Evolutionary conservation across 2,797 vertebrate species (phyloP).

Genomic region (Pseudochaenichthys georgianus): DNA sequence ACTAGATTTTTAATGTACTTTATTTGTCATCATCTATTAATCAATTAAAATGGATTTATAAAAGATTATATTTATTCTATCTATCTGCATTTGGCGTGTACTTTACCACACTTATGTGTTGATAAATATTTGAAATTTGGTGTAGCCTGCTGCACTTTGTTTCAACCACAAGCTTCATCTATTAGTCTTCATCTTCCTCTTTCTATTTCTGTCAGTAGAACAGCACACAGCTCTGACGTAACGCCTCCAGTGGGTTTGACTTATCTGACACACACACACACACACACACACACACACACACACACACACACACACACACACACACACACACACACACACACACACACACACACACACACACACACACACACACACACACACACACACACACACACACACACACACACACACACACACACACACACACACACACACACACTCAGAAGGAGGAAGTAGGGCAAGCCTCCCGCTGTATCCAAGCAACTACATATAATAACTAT

Average conservation of each 20-base stretch:
- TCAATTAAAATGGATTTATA: background rate
- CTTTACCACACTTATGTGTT: too few species aligned
- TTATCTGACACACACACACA: slow-evolving; percentile 26
- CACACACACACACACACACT: slow-evolving; percentile 7
- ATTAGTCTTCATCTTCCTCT: slow-evolving; percentile 17
- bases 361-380: slow-evolving; percentile 6
- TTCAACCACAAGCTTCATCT: slow-evolving; percentile 11
- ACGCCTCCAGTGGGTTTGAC: slow-evolving; percentile 34
- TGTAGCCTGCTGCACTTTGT: background rate
- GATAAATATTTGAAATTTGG: background rate
- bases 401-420: background rate
- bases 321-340: slow-evolving; percentile 1
- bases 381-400: slow-evolving; percentile 19
- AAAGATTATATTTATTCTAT: background rate
- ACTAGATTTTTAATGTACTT: too few species aligned
- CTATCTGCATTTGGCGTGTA: background rate
- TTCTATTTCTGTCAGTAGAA: slow-evolving; percentile 36
- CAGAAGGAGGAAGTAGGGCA: slow-evolving; percentile 15
- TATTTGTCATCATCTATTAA: too few species aligned
- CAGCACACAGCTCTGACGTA: slow-evolving; percentile 1
- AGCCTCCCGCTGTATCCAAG: slow-evolving; percentile 39
- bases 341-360: background rate
- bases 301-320: background rate
- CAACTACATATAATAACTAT: slow-evolving; percentile 42
- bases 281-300: slow-evolving; percentile 1